phyloP scores from a whole-genome alignment of 2,888 invertebrate genomes.

The Lumbricus terrestris region DNA sequence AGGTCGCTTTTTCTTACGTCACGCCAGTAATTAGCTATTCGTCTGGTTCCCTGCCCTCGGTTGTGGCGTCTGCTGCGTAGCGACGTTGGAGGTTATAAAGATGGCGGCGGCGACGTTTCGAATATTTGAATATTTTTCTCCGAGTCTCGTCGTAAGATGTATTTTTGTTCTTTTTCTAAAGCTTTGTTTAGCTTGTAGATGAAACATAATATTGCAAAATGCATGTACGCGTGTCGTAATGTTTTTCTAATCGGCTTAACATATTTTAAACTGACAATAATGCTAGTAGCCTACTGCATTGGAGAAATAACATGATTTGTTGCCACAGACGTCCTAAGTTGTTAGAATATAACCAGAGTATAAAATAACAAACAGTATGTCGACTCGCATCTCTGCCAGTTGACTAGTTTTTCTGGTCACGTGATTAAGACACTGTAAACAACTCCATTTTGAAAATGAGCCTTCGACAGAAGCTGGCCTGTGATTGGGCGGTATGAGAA shows the following conservation, averaged over 20 bases:
- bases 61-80: not conserved
- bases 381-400: too few species aligned
- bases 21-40: not conserved
- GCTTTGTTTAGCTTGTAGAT: slow-evolving; percentile 6
- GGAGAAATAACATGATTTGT: not conserved
- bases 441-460: too few species aligned
- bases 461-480: too few species aligned
- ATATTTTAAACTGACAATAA: not conserved
- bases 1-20: not conserved
- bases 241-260: not conserved
- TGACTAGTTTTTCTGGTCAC: too few species aligned
- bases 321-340: not conserved
- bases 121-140: not conserved
- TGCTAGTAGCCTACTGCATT: not conserved
- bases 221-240: not conserved
- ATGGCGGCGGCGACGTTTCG: not conserved
- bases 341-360: too few species aligned
- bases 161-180: slow-evolving; percentile 11
- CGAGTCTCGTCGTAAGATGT: not conserved
- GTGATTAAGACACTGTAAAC: too few species aligned
- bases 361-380: too few species aligned
- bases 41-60: not conserved
- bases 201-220: not conserved
- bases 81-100: not conserved
- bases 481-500: too few species aligned